Conservation (phyloP, 2,888 invertebrate genomes). For the Ornithoptera priamus region DNA sequence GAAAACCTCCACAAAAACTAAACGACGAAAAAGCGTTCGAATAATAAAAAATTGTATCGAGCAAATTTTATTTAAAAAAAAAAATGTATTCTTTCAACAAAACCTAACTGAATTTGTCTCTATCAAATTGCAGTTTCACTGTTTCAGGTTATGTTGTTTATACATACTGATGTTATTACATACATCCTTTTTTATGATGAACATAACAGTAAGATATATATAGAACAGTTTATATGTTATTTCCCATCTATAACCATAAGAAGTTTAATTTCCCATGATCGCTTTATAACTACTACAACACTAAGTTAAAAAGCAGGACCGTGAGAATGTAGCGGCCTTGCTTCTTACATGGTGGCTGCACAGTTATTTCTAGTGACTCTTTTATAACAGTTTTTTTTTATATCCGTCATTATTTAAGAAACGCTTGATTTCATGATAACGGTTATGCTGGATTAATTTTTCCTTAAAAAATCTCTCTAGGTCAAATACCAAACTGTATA, state of each 20-base stretch:
- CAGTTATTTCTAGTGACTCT: conserved; percentile 35
- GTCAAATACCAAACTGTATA: neutral
- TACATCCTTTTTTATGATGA: neutral
- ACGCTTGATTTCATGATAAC: conserved; percentile 1
- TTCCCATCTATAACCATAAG: conserved; percentile 32
- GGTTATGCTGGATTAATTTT: neutral
- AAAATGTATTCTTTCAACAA: neutral
- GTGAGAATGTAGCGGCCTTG: conserved; percentile 72
- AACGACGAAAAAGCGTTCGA: neutral
- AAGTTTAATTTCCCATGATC: conserved; percentile 44
- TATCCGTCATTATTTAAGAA: conserved; percentile 9
- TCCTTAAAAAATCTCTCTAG: neutral
- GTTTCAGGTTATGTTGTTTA: too few relatives aligned
- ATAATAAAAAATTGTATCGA: neutral
- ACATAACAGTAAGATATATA: conserved; percentile 3
- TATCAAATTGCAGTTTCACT: too few relatives aligned
- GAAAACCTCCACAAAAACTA: conserved; percentile 11
- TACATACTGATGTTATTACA: neutral
- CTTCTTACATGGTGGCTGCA: conserved; percentile 42
- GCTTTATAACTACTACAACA: conserved; percentile 35
- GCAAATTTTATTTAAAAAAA: neutral
- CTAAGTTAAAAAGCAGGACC: conserved; percentile 37
- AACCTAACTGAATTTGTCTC: neutral
- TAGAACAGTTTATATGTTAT: conserved; percentile 30
- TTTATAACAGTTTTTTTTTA: conserved; percentile 21